These are phyloP conservation scores for Discoglossus pictus DNA, from an alignment of 2,797 vertebrate genomes.

Conservation along the genomic window DNA sequence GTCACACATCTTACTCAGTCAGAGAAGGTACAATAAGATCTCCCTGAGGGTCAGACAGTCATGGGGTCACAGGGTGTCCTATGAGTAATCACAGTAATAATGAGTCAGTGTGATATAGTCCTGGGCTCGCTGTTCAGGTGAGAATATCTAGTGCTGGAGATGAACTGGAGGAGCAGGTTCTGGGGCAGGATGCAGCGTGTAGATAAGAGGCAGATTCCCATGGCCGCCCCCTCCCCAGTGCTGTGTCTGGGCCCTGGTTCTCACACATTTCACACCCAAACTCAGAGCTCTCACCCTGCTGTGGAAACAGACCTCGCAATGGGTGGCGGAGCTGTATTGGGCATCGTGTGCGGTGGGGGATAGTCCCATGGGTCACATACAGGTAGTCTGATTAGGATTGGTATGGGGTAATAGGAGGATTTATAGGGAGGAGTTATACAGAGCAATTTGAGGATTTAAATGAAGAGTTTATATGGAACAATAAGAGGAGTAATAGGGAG, in stretches of 20 bases:
- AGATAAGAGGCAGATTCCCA: slow-evolving; percentile 31
- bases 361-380: no score
- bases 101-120: slow-evolving; percentile 10
- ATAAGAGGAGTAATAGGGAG: no score
- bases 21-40: no score
- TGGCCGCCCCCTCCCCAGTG: neutral
- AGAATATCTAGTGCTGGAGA: neutral
- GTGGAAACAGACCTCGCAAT: neutral
- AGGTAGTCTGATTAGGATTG: no score
- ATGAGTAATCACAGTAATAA: slow-evolving; percentile 5
- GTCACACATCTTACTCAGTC: no score
- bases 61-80: neutral
- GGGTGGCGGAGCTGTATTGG: neutral
- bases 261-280: slow-evolving; percentile 39
- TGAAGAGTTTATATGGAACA: no score
- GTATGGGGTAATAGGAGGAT: no score
- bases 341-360: no score
- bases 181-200: slow-evolving; percentile 8
- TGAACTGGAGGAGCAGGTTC: slow-evolving; percentile 28
- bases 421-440: no score
- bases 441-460: no score
- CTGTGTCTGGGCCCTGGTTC: slow-evolving; percentile 17
- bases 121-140: neutral
- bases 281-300: neutral
- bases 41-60: neutral